phyloP scores from a whole-genome alignment of 2,797 vertebrate genomes.

The Lithobates pipiens region DNA sequence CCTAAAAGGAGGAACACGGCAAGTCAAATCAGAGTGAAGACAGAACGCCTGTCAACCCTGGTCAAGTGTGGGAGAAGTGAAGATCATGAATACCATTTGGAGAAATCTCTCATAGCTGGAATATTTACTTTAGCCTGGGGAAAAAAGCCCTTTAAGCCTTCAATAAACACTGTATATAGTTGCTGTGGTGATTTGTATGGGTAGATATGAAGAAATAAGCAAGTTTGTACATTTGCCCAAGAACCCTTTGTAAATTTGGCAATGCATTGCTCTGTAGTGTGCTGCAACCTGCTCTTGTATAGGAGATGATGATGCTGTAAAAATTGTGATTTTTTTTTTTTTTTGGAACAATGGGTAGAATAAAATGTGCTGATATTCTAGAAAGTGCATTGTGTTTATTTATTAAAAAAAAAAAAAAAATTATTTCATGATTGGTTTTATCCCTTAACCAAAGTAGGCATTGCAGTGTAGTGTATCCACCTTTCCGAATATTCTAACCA shows the following conservation, averaged over 20 bases:
- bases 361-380: constrained; percentile 52
- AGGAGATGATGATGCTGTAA: constrained; percentile 46
- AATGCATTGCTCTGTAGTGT: background rate
- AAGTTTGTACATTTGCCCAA: constrained; percentile 14
- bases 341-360: background rate
- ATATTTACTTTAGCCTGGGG: no score
- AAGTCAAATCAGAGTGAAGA: no score
- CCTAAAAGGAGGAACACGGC: no score
- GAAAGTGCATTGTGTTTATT: background rate
- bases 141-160: background rate
- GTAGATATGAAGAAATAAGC: background rate
- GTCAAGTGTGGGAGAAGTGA: no score
- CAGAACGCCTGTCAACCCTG: no score
- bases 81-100: no score
- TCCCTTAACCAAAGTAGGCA: no score
- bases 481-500: no score
- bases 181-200: background rate
- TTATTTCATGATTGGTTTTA: no score
- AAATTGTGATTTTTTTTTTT: constrained; percentile 23
- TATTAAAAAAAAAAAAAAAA: no score
- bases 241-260: constrained; percentile 38
- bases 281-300: background rate
- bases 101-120: no score
- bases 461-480: no score
- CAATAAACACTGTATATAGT: background rate